Percentiles rank a stretch among this genome's conserved stretches.
Conservation (phyloP, 2,888 invertebrate genomes). For the Lasius fuliginosus region DNA sequence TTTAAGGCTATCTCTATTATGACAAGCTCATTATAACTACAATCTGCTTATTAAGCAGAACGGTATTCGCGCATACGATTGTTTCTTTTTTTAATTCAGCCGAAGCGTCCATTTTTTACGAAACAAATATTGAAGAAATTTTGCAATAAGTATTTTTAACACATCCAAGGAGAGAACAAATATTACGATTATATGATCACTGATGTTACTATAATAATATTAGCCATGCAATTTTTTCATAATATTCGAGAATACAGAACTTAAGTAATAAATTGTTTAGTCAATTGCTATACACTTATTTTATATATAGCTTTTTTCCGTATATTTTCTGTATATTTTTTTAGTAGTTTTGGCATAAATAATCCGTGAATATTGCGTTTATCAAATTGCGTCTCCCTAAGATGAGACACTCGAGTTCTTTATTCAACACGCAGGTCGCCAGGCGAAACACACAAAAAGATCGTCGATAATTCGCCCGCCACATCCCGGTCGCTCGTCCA, state of each 20-base stretch:
- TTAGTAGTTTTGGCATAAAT: neutral
- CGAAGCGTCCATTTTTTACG: neutral
- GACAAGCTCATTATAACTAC: no score
- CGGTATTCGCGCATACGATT: no score
- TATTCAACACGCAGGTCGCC: neutral
- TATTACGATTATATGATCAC: neutral
- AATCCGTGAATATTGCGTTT: neutral
- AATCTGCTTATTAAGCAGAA: no score
- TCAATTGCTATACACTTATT: no score
- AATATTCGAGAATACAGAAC: neutral
- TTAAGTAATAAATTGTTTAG: no score
- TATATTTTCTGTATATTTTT: no score
- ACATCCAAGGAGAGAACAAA: neutral
- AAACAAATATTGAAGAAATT: neutral
- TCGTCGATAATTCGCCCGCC: constrained; percentile 39
- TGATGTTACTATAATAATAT: neutral
- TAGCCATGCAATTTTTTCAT: neutral
- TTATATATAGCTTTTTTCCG: no score
- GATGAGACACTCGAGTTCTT: neutral
- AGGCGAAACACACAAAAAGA: constrained; percentile 32
- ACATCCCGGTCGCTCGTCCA: constrained; percentile 2
- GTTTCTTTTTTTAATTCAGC: neutral
- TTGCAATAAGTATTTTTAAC: constrained; percentile 9
- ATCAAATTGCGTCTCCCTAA: neutral
- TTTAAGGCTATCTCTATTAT: no score